Percentiles rank a stretch among this genome's conserved stretches.
These are phyloP conservation scores for Rotaria magnacalcarata DNA, from an alignment of 2,888 invertebrate genomes.

Conservation along the genomic window DNA sequence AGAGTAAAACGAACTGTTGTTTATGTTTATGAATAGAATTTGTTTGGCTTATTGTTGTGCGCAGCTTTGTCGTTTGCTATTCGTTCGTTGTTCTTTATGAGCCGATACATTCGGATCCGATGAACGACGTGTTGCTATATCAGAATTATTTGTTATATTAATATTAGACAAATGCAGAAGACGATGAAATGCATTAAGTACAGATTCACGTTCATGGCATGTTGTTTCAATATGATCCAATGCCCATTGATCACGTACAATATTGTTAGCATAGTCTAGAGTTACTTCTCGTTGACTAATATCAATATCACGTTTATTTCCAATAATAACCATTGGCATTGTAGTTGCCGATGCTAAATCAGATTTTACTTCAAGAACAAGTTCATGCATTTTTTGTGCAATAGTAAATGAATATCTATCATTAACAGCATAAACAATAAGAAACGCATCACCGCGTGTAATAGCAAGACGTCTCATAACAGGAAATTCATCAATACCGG, in stretches of 20 bases:
- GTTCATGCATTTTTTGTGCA: neutral
- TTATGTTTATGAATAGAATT: neutral
- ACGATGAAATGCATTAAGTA: neutral
- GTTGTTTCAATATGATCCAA: neutral
- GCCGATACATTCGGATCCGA: neutral
- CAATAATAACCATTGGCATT: neutral
- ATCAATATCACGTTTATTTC: constrained; percentile 24
- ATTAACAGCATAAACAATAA: constrained; percentile 31
- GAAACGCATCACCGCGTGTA: constrained; percentile 22
- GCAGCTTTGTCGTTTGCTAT: constrained; percentile 21
- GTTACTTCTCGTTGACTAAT: neutral
- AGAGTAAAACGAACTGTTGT: neutral
- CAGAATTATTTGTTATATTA: neutral
- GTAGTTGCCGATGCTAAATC: neutral
- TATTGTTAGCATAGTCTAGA: neutral
- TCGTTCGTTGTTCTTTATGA: neutral
- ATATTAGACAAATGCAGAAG: constrained; percentile 3
- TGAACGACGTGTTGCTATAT: neutral
- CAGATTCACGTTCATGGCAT: neutral
- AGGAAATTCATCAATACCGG: constrained; percentile 36
- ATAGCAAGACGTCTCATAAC: constrained; percentile 34
- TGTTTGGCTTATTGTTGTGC: neutral
- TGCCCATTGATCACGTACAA: neutral
- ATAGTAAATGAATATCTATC: neutral
- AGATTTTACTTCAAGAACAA: neutral